These are phyloP conservation scores for Oryctolagus cuniculus DNA, from an alignment of 2,113 vertebrate genomes.

Conservation along the genomic window DNA sequence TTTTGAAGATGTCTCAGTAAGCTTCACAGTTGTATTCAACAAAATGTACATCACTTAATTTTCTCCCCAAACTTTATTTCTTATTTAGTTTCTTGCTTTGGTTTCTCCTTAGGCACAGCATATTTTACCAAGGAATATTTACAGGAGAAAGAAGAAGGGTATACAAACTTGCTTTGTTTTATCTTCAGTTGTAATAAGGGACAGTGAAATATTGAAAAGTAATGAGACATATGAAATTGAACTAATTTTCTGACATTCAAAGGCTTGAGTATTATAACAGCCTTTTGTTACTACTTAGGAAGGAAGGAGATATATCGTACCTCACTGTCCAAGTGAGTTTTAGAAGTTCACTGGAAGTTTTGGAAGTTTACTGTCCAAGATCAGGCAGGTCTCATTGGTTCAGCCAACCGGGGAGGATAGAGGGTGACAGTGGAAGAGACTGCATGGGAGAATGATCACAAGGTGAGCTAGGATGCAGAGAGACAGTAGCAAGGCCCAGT, in stretches of 20 bases:
- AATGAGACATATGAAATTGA: background rate
- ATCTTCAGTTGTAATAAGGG: background rate
- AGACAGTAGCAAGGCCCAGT: no score
- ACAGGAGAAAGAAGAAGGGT: background rate
- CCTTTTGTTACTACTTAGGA: no score
- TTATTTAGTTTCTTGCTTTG: slow-evolving; percentile 8
- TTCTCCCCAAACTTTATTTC: background rate
- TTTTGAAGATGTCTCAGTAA: slow-evolving; percentile 10
- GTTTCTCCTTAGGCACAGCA: background rate
- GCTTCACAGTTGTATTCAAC: slow-evolving; percentile 23
- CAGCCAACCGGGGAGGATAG: no score
- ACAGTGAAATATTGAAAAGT: slow-evolving; percentile 32
- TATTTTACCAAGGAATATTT: slow-evolving; percentile 37
- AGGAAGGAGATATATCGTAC: no score
- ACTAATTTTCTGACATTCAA: slow-evolving; percentile 20
- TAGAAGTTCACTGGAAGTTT: no score
- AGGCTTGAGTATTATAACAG: background rate
- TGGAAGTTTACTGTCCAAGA: no score
- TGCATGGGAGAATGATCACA: no score
- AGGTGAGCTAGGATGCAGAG: no score
- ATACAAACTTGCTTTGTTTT: background rate
- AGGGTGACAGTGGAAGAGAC: no score
- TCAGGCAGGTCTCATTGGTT: no score
- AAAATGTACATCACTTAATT: background rate
- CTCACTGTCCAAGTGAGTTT: no score